Evolutionary conservation across 1,140 invertebrate species (phyloP).

Genomic region (Eurosta solidaginis): DNA sequence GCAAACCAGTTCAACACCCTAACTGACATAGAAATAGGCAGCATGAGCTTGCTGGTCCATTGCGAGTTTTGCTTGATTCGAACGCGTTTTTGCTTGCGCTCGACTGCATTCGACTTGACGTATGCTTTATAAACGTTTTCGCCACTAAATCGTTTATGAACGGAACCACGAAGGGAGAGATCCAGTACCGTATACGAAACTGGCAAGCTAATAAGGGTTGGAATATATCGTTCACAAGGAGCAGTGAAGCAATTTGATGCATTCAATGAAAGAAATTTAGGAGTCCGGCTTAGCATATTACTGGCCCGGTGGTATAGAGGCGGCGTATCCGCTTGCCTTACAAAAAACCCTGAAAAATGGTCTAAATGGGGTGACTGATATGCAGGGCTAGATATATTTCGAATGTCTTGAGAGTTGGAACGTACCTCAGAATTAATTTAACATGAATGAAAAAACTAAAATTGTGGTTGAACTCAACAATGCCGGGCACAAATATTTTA

Average conservation of each 20-base stretch:
- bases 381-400: too few relatives aligned
- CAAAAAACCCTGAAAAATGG: too few relatives aligned
- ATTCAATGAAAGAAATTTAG: background rate
- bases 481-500: too few relatives aligned
- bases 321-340: too few relatives aligned
- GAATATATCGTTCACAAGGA: background rate
- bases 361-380: too few relatives aligned
- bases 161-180: background rate
- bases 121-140: conserved; percentile 24
- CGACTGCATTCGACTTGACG: background rate
- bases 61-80: background rate
- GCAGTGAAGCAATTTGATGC: background rate
- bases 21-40: background rate
- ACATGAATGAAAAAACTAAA: too few relatives aligned
- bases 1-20: background rate
- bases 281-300: background rate
- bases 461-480: too few relatives aligned
- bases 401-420: too few relatives aligned
- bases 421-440: too few relatives aligned
- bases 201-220: background rate
- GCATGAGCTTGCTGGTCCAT: background rate
- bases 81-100: background rate
- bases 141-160: background rate
- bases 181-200: background rate
- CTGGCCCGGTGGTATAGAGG: too few relatives aligned